These are phyloP conservation scores for Anaspis maculata DNA, from an alignment of 2,888 invertebrate species.

Conservation along the genomic window DNA sequence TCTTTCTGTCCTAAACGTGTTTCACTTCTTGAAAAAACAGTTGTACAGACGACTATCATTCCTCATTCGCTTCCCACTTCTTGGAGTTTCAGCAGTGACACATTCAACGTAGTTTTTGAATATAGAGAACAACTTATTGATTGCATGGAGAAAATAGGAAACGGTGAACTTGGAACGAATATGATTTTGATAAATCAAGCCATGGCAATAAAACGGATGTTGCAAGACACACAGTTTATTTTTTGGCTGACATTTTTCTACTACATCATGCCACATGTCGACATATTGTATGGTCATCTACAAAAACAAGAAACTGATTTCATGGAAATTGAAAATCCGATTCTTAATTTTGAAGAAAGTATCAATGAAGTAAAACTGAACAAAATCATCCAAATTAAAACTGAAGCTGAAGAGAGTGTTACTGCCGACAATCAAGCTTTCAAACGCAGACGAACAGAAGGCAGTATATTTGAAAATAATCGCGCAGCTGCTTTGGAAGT, in stretches of 20 bases:
- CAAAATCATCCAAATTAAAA: no score
- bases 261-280: conserved; percentile 14
- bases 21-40: conserved; percentile 13
- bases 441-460: no score
- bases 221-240: conserved; percentile 8
- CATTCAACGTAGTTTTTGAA: conserved; percentile 17
- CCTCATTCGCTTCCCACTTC: conserved; percentile 11
- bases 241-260: conserved; percentile 16
- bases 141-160: conserved; percentile 18
- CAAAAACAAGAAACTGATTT: conserved; percentile 7
- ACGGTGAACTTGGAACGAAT: conserved; percentile 7
- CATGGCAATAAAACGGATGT: conserved; percentile 5
- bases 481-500: no score
- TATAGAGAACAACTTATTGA: conserved; percentile 15
- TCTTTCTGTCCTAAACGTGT: conserved; percentile 10
- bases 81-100: conserved; percentile 21
- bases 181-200: conserved; percentile 7
- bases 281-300: conserved; percentile 12
- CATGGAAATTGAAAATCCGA: conserved; percentile 6
- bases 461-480: no score
- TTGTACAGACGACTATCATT: conserved; percentile 11
- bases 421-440: no score
- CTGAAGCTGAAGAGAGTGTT: no score
- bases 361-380: no score
- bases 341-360: no score